Conservation (phyloP, 2,888 invertebrate species). For the Parnassius orleans region DNA sequence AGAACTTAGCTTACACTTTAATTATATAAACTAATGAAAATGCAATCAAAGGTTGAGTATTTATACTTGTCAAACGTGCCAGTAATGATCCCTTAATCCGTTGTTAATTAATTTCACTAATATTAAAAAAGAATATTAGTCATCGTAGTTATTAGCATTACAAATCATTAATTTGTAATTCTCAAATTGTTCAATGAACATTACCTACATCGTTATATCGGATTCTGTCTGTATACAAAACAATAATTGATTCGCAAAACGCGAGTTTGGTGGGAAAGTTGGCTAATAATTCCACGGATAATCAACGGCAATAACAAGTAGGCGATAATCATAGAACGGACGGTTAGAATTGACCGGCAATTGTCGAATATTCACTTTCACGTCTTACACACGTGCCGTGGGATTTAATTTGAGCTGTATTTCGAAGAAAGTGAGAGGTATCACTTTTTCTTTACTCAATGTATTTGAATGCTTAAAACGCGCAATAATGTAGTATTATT, state of each 20-base stretch:
- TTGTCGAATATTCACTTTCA: slow-evolving; percentile 67
- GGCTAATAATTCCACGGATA: slow-evolving; percentile 46
- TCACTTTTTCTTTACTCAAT: slow-evolving; percentile 69
- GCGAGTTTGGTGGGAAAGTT: slow-evolving; percentile 50
- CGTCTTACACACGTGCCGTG: slow-evolving; percentile 47
- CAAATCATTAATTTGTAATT: slow-evolving; percentile 11
- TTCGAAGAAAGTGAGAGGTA: slow-evolving; percentile 72
- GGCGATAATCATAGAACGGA: slow-evolving; percentile 45
- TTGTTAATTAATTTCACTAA: too few species aligned
- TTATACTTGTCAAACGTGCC: not conserved
- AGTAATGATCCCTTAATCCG: not conserved
- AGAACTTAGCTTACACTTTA: not conserved
- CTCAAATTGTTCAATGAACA: slow-evolving; percentile 14
- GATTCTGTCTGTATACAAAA: slow-evolving; percentile 25
- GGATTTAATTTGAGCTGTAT: slow-evolving; percentile 54
- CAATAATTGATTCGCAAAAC: slow-evolving; percentile 28
- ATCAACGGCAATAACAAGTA: slow-evolving; percentile 48
- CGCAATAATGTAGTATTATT: slow-evolving; percentile 20
- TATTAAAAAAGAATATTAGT: too few species aligned
- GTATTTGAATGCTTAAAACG: slow-evolving; percentile 47
- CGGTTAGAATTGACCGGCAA: slow-evolving; percentile 46
- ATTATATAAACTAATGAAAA: not conserved
- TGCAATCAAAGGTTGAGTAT: not conserved
- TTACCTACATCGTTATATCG: not conserved
- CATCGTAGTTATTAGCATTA: not conserved